Evolutionary conservation across 2,797 vertebrate genomes (phyloP).

Genomic region (Galaxias olidus): DNA sequence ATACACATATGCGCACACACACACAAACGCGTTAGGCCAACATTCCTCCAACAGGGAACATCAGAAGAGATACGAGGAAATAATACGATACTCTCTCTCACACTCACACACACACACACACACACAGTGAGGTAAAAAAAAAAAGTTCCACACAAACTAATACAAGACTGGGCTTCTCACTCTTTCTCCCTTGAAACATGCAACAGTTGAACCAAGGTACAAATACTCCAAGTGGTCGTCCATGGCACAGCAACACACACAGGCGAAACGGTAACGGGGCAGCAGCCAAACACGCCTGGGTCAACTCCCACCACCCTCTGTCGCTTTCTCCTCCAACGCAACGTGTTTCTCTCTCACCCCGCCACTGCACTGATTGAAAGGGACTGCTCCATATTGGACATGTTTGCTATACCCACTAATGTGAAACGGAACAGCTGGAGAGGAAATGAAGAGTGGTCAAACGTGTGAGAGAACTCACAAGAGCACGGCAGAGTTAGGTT

Average conservation of each 20-base stretch:
- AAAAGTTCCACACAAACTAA: too few species aligned
- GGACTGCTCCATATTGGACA: not conserved
- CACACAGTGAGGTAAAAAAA: not conserved
- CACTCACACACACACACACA: slow-evolving; percentile 62
- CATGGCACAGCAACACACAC: slow-evolving; percentile 57
- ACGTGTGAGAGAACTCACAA: not conserved
- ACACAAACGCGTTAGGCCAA: slow-evolving; percentile 14
- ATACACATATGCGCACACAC: slow-evolving; percentile 52
- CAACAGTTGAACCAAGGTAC: slow-evolving; percentile 44
- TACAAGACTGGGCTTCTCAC: too few species aligned
- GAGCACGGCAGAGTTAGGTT: slow-evolving; percentile 43
- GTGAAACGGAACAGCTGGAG: not conserved
- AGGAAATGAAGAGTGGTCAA: not conserved
- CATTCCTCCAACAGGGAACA: not conserved
- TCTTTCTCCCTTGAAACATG: too few species aligned
- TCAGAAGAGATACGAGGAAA: slow-evolving; percentile 31
- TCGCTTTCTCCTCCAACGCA: slow-evolving; percentile 27
- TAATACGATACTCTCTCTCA: slow-evolving; percentile 45
- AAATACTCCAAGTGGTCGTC: slow-evolving; percentile 61
- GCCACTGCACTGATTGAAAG: too few species aligned
- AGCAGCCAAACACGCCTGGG: slow-evolving; percentile 61
- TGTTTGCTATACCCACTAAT: too few species aligned
- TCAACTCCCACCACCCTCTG: slow-evolving; percentile 51
- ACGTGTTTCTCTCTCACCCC: not conserved
- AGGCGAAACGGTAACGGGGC: slow-evolving; percentile 60